Base-by-base conservation (phyloP, 2,113 vertebrate genomes). In the Panurus biarmicus region DNA sequence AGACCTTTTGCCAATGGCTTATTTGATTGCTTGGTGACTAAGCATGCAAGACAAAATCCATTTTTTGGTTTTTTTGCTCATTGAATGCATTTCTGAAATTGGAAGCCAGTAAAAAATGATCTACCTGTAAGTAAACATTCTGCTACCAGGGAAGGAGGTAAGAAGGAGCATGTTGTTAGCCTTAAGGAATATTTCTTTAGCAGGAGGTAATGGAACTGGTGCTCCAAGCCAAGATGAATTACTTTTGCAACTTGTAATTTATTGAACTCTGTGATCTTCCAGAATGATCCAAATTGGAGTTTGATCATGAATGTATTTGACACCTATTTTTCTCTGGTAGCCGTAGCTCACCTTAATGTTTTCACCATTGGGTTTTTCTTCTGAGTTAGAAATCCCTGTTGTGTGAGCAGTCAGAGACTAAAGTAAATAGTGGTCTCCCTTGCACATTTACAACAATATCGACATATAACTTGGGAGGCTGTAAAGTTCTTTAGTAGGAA, bases 161-260 rank as follows among this genome's bases (percentile, higher is more conserved):
- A 75, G 74, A 75, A 89, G 77, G 69, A 74, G 8, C 7, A 3
- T 62, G 66, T 47, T 72, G 53, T 28, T 96, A 91, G 66, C 92
- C 87, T 85, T 60, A 85, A 94, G 82, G 78, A 93, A 78, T 87
- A 62, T 61, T 91, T 53, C 54, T 93, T 72, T 93, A 85, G 67
- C 57, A 58, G 82, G 62, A 87, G 54, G 66, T 91, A 75, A 76
- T 87, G 53, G 69, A 57, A 44, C n/a, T 91, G 31, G 25, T 91
- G 25, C 22, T 87, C 79, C 53, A 75, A 93, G 81, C 74, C 90
- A 82, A 91, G 85, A 81, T 76, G 31, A 91, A 96, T 93, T 94
- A 72, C 36, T 69, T 79, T 58, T 84, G 78, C 74, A 82, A 40
- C 42, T 82, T 90, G 58, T 88, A 73, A 90, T 92, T 94, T 85